Base-by-base conservation (phyloP, 1,140 invertebrate genomes). In the Drosophila ercepeae region DNA sequence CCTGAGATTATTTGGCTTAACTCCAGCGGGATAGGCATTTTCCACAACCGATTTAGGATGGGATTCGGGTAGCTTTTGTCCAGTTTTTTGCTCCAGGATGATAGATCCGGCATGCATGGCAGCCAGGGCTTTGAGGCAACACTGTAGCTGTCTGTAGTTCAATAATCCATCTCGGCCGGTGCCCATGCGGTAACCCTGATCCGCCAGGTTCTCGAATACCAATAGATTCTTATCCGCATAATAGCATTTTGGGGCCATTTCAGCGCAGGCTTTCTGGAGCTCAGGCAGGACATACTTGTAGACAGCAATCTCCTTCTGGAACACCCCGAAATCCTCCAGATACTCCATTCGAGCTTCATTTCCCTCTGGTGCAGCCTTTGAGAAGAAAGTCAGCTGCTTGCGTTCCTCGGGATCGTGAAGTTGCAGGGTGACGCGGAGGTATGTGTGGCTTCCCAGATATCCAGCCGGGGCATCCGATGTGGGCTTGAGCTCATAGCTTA, bases 71-170 rank as follows among this genome's bases (percentile, higher is more conserved):
- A 94, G 51, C 27, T 91, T 60, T 7, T 68, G 69, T 0, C 91
- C 91, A 42, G 90, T 83, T n/a, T 60, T 81, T 11, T 92, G 83
- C 67, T 94, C 94, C 32, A 90, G 92, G n/a, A 93, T 90, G 5
- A 93, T 88, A 1, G 92, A 93, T 7, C 92, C 91, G 0, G 93
- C 93, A 68, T 94, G 94, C 68, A 94, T 71, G 48, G 83, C 92
- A 1, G 94, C 94, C 42, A 94, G 51, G 0, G 92, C 79, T 58
- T 92, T 91, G 0, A 94, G 75, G 9, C 89, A 91, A 1, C 93
- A 91, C n/a, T 90, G 84, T 7, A 93, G 68, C 52, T 93, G 92
- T 7, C 93, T 90, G 51, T 92, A 91, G n/a, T 91, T 72, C 2
- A 94, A 86, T 0, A 93, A 13, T 18, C 91, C 92, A 54, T 78